These are phyloP conservation scores for Anolis carolinensis DNA, from an alignment of 2,113 vertebrate genomes.

Conservation along the genomic window DNA sequence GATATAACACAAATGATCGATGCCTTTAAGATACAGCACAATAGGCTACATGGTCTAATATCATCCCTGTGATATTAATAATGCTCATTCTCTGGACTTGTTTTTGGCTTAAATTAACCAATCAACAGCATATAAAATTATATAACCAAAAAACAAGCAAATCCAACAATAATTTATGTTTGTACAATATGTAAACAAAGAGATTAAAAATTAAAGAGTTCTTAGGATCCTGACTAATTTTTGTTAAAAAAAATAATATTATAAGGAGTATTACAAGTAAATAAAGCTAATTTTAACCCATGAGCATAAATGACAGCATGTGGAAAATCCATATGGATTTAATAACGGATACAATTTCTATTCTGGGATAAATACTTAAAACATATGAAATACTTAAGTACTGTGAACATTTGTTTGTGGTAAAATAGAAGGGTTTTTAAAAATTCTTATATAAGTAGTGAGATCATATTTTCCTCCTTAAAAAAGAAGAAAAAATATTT, in stretches of 20 bases:
- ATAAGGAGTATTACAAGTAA: constrained; percentile 53
- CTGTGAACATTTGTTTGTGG: constrained; percentile 68
- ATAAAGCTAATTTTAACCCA: constrained; percentile 63
- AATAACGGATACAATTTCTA: constrained; percentile 72
- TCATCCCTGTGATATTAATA: not conserved
- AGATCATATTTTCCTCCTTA: constrained; percentile 60
- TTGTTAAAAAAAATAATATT: too few species aligned
- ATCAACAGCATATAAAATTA: not conserved
- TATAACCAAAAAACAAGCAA: too few species aligned
- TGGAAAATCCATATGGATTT: constrained; percentile 76
- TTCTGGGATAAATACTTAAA: constrained; percentile 64
- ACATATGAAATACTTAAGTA: constrained; percentile 71
- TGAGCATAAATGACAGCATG: constrained; percentile 49
- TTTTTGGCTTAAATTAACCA: not conserved
- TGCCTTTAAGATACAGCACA: too few species aligned
- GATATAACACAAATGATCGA: not conserved
- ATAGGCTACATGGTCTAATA: not conserved
- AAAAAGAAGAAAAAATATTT: constrained; percentile 62
- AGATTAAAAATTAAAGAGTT: constrained; percentile 4
- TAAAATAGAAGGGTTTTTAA: constrained; percentile 9
- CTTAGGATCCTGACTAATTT: constrained; percentile 50
- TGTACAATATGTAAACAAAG: not conserved
- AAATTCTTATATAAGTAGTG: constrained; percentile 70
- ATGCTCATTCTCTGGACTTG: not conserved
- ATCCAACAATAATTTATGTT: too few species aligned